Percentiles rank a stretch among this genome's conserved stretches.
Conservation (phyloP, 1,140 invertebrate genomes). For the Doryteuthis pealeii region DNA sequence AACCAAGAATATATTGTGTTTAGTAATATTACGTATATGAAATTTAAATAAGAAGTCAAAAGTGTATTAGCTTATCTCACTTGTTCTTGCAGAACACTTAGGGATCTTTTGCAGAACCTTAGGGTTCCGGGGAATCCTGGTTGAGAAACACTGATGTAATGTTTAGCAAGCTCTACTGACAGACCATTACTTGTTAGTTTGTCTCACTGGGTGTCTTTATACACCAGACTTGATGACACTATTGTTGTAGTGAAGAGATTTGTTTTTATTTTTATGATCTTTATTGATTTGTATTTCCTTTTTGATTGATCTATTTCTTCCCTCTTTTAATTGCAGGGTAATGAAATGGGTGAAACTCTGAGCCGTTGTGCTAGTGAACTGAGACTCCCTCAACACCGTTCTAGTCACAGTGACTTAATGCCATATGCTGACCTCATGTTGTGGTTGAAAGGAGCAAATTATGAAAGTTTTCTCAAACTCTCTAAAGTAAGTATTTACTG, state of each 20-base stretch:
- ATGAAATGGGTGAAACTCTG: constrained; percentile 68
- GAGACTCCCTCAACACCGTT: constrained; percentile 73
- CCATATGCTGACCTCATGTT: constrained; percentile 88
- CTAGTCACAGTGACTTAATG: constrained; percentile 79
- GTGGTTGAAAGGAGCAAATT: constrained; percentile 84
- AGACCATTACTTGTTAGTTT: no score
- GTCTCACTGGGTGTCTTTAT: no score
- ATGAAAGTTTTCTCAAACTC: constrained; percentile 77
- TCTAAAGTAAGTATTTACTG: constrained; percentile 67
- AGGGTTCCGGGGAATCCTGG: no score
- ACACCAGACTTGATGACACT: no score
- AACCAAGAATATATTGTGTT: no score
- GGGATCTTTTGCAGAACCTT: no score
- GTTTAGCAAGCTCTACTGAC: no score
- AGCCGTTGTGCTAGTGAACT: constrained; percentile 67
- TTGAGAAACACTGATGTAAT: no score
- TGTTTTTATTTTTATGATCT: not conserved
- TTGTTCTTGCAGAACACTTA: no score
- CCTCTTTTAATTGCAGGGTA: constrained; percentile 63
- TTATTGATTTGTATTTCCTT: not conserved
- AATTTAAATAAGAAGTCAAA: no score
- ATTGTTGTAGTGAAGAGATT: not conserved
- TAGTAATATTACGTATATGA: no score
- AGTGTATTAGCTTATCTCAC: no score
- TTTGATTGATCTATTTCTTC: not conserved